Evolutionary conservation across 2,113 vertebrate species (phyloP).

Genomic region (Chaetorhynchus papuensis): DNA sequence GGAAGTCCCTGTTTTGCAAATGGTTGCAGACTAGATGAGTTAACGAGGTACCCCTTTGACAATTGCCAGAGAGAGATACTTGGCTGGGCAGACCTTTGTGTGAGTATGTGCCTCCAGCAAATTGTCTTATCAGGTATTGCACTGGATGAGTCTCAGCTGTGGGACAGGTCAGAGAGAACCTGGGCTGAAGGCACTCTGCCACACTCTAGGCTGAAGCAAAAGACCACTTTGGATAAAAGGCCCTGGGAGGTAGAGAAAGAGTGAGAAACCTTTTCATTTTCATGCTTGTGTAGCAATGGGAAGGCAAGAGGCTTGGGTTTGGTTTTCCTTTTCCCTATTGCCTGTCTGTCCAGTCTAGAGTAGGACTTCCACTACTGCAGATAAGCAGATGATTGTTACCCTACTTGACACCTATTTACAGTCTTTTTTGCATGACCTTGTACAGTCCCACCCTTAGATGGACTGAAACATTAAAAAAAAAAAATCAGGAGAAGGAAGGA

Average conservation of each 20-base stretch:
- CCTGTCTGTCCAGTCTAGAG: not conserved
- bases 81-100: not conserved
- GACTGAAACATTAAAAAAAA: not conserved
- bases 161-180: not conserved
- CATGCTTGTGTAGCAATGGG: not conserved
- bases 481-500: not conserved
- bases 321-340: not conserved
- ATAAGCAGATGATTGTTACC: not conserved
- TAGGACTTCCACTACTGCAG: not conserved
- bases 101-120: not conserved
- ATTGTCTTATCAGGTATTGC: not conserved
- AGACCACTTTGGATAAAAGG: not conserved
- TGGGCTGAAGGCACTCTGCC: not conserved
- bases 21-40: not conserved
- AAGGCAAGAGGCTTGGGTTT: not conserved
- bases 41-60: not conserved
- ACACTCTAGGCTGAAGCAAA: not conserved
- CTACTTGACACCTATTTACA: not conserved
- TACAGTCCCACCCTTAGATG: not conserved
- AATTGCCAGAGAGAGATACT: not conserved
- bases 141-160: not conserved
- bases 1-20: not conserved
- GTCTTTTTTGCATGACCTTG: not conserved
- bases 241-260: not conserved
- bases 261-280: not conserved